Conservation (phyloP, 1,140 invertebrate species). For the Cyphomyrmex costatus region DNA sequence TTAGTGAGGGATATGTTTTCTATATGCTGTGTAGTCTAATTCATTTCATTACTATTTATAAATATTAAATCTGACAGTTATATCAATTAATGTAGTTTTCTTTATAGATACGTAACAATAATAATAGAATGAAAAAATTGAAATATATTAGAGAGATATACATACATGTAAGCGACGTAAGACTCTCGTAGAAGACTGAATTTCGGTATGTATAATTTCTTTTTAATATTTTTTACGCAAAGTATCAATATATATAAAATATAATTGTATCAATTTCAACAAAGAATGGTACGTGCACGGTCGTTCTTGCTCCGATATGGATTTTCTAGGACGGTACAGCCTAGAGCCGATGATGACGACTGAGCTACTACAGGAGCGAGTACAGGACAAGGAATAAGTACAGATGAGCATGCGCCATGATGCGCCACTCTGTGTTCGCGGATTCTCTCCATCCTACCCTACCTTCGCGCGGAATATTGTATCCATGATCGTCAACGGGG, state of each 20-base stretch:
- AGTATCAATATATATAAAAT: neutral
- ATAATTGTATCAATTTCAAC: neutral
- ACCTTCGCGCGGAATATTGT: neutral
- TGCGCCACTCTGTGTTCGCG: conserved; percentile 19
- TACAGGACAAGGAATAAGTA: conserved; percentile 45
- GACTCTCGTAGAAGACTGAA: neutral
- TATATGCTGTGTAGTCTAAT: neutral
- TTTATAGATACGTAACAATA: neutral
- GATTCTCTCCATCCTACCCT: conserved; percentile 1
- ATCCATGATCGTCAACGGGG: neutral
- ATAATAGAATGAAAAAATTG: neutral
- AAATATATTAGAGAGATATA: neutral
- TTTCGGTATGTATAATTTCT: neutral
- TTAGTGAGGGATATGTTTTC: neutral
- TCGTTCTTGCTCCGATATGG: conserved; percentile 45
- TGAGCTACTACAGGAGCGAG: conserved; percentile 26
- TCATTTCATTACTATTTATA: neutral
- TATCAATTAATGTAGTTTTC: neutral
- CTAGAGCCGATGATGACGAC: conserved; percentile 52
- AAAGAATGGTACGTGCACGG: neutral
- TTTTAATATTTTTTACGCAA: neutral
- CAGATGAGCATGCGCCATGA: conserved; percentile 71
- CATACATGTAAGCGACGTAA: neutral
- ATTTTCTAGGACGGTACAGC: conserved; percentile 59
- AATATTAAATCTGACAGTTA: conserved; percentile 1